Base-by-base conservation (phyloP, 2,888 invertebrate species). In the Pheosia tremula region DNA sequence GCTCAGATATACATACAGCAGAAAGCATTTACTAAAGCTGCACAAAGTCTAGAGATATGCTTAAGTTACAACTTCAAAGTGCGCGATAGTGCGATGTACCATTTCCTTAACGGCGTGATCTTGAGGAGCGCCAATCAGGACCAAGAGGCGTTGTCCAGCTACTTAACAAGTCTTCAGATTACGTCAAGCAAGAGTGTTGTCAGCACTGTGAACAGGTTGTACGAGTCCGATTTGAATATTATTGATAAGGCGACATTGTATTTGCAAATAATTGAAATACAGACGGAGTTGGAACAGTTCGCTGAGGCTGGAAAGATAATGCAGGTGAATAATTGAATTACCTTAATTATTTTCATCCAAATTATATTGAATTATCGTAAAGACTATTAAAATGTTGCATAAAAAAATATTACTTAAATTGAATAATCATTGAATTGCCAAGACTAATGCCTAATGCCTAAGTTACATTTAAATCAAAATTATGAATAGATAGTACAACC, bases 31-130 rank as follows among this genome's bases (percentile, higher is more conserved):
- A 95, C 96, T 24, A 95, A 96, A 80, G 99, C 99, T 0, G 95
- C 97, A 10, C 98, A 98, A 84, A 96, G 96, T 61, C 91, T 99
- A 56, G 99, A 99, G 89, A 95, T 97, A 70, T 98, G 98, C 62
- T 91, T 99, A 11, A 98, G 98, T 80, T 97, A 97, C 81, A 98
- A 99, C 87, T 99, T 99, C 83, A 96, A 97, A 88, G 96, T 99
- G 0, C 94, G 98, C 69, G 98, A 99, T 65, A 97, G 97, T 87
- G 97, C 98, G 0, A 94, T 98, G 83, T 99, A 98, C 83, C 98
- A 98, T 89, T 95, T 98, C 67, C 95, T 98, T 0, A 95, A 96
- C 71, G 98, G 98, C 0, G 94, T 97, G 39, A 96, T 99, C 57
- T 95, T 97, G 70, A 98, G 97, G 82, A 95, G 96, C 74, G 95